phyloP scores from a whole-genome alignment of 2,113 vertebrate species.

The Perccottus glenii region DNA sequence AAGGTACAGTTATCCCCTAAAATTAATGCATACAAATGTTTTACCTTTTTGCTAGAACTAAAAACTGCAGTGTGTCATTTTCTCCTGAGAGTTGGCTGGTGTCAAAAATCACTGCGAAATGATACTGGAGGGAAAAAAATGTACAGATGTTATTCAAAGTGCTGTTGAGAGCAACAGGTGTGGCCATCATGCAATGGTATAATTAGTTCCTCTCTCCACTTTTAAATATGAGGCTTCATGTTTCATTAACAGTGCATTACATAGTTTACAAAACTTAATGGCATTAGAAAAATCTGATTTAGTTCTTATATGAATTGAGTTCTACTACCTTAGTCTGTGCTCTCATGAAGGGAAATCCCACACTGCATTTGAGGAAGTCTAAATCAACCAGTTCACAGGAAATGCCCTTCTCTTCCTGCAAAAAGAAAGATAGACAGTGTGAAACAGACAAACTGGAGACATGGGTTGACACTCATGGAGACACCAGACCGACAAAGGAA shows the following conservation, averaged over 20 bases:
- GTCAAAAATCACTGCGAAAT: constrained; percentile 95
- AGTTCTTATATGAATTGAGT: not conserved
- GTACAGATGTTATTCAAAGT: not conserved
- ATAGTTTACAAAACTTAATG: not conserved
- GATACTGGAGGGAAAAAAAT: constrained; percentile 81
- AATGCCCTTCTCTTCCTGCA: constrained; percentile 95
- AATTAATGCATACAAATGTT: not conserved
- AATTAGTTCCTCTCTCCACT: constrained; percentile 8
- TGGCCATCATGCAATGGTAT: constrained; percentile 2
- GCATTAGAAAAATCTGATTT: not conserved
- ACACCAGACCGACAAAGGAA: constrained; percentile 35
- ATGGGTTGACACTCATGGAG: constrained; percentile 26
- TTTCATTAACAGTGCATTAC: not conserved
- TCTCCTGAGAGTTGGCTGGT: constrained; percentile 92
- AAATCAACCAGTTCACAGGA: constrained; percentile 92
- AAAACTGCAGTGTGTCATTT: constrained; percentile 87
- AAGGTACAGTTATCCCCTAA: not conserved
- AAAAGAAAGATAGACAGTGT: constrained; percentile 64
- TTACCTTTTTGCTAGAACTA: constrained; percentile 91
- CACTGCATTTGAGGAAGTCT: constrained; percentile 95
- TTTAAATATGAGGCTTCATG: not conserved
- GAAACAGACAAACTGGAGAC: constrained; percentile 67
- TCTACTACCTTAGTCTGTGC: constrained; percentile 89
- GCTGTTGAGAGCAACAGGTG: not conserved
- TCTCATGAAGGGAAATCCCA: constrained; percentile 99